Percentiles rank a stretch among this genome's conserved stretches.
Evolutionary conservation across 1,140 invertebrate species (phyloP).

Genomic region (Monochamus saltuarius): DNA sequence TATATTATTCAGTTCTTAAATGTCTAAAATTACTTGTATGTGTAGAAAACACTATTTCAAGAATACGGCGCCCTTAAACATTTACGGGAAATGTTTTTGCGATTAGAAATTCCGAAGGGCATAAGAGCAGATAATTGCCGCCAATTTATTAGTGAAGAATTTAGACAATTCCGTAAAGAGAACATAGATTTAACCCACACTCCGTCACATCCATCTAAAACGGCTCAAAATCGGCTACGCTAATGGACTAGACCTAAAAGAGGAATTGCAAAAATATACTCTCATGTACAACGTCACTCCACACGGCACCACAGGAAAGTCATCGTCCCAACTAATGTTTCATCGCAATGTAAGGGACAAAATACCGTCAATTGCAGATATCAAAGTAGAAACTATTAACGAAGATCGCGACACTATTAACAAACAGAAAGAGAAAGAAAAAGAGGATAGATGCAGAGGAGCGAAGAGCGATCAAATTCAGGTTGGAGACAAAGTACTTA

Average conservation of each 20-base stretch:
- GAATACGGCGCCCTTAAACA: too few relatives aligned
- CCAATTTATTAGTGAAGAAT: slow-evolving; percentile 34
- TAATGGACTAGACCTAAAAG: too few relatives aligned
- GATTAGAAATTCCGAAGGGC: slow-evolving; percentile 23
- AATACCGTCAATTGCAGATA: slow-evolving; percentile 37
- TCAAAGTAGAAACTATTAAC: slow-evolving; percentile 14
- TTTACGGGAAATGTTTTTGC: slow-evolving; percentile 28
- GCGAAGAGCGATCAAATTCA: slow-evolving; percentile 14
- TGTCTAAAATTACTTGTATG: too few relatives aligned
- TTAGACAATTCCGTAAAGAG: too few relatives aligned
- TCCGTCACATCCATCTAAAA: slow-evolving; percentile 26
- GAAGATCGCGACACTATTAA: slow-evolving; percentile 31
- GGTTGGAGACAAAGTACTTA: too few relatives aligned
- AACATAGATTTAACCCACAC: slow-evolving; percentile 37
- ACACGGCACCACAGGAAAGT: slow-evolving; percentile 38
- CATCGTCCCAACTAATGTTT: slow-evolving; percentile 47
- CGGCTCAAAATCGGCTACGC: too few relatives aligned
- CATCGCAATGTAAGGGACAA: slow-evolving; percentile 38
- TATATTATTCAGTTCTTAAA: too few relatives aligned
- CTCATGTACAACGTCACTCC: slow-evolving; percentile 47
- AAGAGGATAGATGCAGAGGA: slow-evolving; percentile 25
- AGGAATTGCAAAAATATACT: slow-evolving; percentile 36
- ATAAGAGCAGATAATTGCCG: slow-evolving; percentile 40
- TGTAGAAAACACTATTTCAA: too few relatives aligned
- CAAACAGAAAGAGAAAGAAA: slow-evolving; percentile 32